Evolutionary conservation across 2,797 vertebrate species (phyloP), one percentile per base, ranked within the genome.

Genomic region (Macroramphosus scolopax): DNA sequence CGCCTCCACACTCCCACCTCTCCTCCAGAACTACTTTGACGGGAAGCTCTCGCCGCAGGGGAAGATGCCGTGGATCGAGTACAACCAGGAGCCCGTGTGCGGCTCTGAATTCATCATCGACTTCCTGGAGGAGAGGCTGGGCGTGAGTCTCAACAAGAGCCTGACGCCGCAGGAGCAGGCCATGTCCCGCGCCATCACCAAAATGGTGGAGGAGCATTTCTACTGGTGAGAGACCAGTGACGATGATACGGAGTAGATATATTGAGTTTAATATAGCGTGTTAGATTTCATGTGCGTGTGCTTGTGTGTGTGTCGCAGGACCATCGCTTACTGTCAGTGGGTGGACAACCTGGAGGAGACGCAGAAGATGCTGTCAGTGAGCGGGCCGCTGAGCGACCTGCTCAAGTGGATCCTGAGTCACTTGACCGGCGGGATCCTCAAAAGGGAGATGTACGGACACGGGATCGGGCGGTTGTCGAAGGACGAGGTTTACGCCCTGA

Each of bases 31-130:
- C 83, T 96, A 94, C 89, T 99, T 98, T 74, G 95, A 97, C 72
- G 96, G 96, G 83, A 96, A 94, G 85, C 93, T 99, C 68, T 99
- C 96, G 20, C 92, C 95, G 22, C 96, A 97, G 87, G 96, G 96
- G 46, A 98, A 98, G 84, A 99, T 98, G 96, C 96, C 96, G 11
- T 99, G 96, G 96, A 95, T 99, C 35, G 94, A 97, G 83, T 98
- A 99, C 87, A 98, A 97, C 84, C 89, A 91, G 73, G 92, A 94
- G 86, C 92, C 93, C 51, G 95, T 95, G 30, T 95, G 89, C 57
- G 95, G 96, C 68, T 92, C 93, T 0, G 96, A 98, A 64, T 99
- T 99, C 82, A 98, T 98, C 80, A 95, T 98, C 38, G 95, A 98
- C 83, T 98, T 97, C 87, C 88, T 99, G 90, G 95, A 98, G 81